Conservation (phyloP, 2,113 vertebrate species). For the Mesocricetus auratus region DNA sequence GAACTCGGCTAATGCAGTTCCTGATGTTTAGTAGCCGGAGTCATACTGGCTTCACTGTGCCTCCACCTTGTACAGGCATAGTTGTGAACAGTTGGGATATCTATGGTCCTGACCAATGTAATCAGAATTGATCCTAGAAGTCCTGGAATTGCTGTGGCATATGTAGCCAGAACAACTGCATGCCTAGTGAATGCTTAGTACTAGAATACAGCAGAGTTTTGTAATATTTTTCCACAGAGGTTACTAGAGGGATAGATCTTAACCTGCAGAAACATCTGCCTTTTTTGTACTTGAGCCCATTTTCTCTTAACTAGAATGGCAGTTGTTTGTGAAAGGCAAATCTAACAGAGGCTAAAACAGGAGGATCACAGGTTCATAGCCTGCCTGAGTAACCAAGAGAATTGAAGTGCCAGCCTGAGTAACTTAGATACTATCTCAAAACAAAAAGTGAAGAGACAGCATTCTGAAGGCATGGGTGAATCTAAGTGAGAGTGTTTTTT, state of each 20-base stretch:
- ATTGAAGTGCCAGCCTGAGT: neutral
- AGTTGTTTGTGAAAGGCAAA: neutral
- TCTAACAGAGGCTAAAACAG: neutral
- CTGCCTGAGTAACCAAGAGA: neutral
- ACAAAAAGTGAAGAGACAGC: neutral
- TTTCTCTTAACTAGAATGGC: neutral
- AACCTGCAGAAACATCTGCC: neutral
- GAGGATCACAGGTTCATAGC: neutral
- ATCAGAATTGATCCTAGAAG: neutral
- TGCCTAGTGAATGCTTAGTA: neutral
- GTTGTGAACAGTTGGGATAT: neutral
- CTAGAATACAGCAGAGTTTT: neutral
- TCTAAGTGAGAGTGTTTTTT: neutral
- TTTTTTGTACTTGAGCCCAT: neutral
- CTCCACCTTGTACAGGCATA: neutral
- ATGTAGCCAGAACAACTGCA: neutral
- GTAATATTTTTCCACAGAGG: neutral
- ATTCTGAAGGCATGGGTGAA: neutral
- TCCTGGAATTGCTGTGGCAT: neutral
- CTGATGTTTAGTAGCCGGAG: neutral
- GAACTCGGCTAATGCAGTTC: neutral
- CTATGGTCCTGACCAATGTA: fast-evolving
- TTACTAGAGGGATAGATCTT: neutral
- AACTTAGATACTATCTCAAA: neutral
- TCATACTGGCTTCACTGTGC: neutral